Evolutionary conservation across 2,888 invertebrate species (phyloP).

Genomic region (Steromphala cineraria): DNA sequence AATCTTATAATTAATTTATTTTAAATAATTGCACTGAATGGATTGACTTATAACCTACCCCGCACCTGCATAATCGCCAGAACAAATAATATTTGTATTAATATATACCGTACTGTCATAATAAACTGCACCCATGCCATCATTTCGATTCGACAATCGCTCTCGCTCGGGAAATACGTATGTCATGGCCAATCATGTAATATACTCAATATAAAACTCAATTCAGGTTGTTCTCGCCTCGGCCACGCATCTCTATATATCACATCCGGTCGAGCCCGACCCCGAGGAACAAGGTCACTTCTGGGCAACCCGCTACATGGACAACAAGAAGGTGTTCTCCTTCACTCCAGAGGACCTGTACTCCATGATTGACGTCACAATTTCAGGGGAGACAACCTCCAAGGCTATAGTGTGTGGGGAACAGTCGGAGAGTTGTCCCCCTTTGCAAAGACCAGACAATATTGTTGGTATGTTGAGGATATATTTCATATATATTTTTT

Average conservation of each 20-base stretch:
- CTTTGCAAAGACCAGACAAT: slow-evolving; percentile 53
- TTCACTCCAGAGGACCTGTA: slow-evolving; percentile 52
- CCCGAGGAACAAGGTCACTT: slow-evolving; percentile 59
- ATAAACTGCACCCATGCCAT: too few relatives aligned
- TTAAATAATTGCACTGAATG: too few relatives aligned
- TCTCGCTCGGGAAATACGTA: too few relatives aligned
- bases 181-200: too few relatives aligned
- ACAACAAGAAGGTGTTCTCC: slow-evolving; percentile 46
- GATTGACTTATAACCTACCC: too few relatives aligned
- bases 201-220: too few relatives aligned
- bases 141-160: too few relatives aligned
- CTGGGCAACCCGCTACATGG: slow-evolving; percentile 60
- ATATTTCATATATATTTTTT: background rate
- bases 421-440: slow-evolving; percentile 47
- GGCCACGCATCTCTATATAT: slow-evolving; percentile 59
- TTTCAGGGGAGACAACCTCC: slow-evolving; percentile 32
- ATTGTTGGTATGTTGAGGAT: slow-evolving; percentile 55
- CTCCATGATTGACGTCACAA: slow-evolving; percentile 40
- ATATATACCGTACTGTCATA: too few relatives aligned
- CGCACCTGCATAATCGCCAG: too few relatives aligned
- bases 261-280: slow-evolving; percentile 63
- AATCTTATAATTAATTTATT: too few relatives aligned
- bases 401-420: slow-evolving; percentile 47
- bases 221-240: slow-evolving; percentile 53
- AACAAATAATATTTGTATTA: too few relatives aligned